These are phyloP conservation scores for Reinhardtius hippoglossoides DNA, from an alignment of 2,113 vertebrate species.

Conservation along the genomic window DNA sequence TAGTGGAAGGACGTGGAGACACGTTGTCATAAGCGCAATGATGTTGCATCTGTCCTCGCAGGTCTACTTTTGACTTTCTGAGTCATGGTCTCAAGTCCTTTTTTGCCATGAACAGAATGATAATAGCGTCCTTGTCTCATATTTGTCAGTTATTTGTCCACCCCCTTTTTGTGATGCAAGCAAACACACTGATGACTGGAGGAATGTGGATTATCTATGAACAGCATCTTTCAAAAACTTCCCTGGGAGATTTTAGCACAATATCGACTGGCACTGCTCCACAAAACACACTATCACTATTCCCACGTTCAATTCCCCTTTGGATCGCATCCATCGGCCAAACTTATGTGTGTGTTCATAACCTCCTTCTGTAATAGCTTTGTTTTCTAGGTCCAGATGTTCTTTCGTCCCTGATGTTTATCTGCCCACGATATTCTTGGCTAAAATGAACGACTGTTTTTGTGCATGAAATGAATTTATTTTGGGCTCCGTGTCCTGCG, in stretches of 20 bases:
- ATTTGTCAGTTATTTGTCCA: too few species aligned
- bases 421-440: conserved; percentile 18
- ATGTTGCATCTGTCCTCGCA: too few species aligned
- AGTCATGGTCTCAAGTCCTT: too few species aligned
- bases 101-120: too few species aligned
- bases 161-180: conserved; percentile 9
- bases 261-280: conserved; percentile 55
- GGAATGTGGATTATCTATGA: conserved; percentile 46
- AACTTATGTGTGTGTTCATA: conserved; percentile 18
- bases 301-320: conserved; percentile 22
- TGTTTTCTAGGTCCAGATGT: conserved; percentile 21
- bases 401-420: conserved; percentile 12
- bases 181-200: conserved; percentile 1
- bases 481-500: conserved; percentile 8
- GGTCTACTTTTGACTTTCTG: too few species aligned
- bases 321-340: conserved; percentile 24
- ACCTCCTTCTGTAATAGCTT: conserved; percentile 8
- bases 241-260: conserved; percentile 58
- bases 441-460: conserved; percentile 16
- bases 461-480: conserved; percentile 35
- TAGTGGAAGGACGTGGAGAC: too few species aligned
- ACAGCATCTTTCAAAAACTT: conserved; percentile 52
- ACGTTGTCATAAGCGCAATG: too few species aligned
- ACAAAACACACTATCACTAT: conserved; percentile 32
- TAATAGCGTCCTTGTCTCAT: too few species aligned